Base-by-base conservation (phyloP, 2,888 invertebrate genomes). In the Aquatica leii region DNA sequence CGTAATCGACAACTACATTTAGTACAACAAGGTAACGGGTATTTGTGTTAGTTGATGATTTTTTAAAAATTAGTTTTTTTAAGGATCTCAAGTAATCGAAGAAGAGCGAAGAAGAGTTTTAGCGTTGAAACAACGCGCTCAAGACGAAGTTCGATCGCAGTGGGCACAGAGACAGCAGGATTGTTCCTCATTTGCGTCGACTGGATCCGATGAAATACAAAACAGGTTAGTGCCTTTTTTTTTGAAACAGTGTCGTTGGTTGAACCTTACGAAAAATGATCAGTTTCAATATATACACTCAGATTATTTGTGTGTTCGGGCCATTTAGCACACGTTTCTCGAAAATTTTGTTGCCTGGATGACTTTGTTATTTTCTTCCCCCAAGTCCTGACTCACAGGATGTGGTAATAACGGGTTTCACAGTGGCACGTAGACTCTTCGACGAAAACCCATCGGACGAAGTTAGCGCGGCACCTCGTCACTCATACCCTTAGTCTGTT, bases 61-160 rank as follows among this genome's bases (percentile, higher is more conserved):
- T 12, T 56, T 11, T 20, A 14, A 3, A 31, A 37, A 37, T 41
- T 52, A 20, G 12, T 60, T 65, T 46, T 73, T 24, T 74, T 12
- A 77, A 95, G 95, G 95, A 65, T 93, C 93, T 73, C 91, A 93
- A 85, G 93, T 96, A 67, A 95, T 96, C 74, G 95, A 95, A 77
- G 92, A 95, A 77, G 95, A 96, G 81, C 85, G 94, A 37, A 90
- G 94, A 71, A 89, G 95, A 74, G 93, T 96, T 71, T 88, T 90
- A 64, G 95, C 94, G 75, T 81, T 96, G 58, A 95, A 95, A 76
- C 88, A 93, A 70, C 86, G 92, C 49, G 94, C 92, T 0, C 95
- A 95, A 75, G 91, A 94, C 78, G 95, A 96, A 81, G 95, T 95
- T 1, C 90, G 92, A 69, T 92, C 91, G 15, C 90, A 94, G 71